Percentiles rank a stretch among this genome's conserved stretches.
Conservation (phyloP, 1,140 invertebrate species). For the Bombus waltoni region DNA sequence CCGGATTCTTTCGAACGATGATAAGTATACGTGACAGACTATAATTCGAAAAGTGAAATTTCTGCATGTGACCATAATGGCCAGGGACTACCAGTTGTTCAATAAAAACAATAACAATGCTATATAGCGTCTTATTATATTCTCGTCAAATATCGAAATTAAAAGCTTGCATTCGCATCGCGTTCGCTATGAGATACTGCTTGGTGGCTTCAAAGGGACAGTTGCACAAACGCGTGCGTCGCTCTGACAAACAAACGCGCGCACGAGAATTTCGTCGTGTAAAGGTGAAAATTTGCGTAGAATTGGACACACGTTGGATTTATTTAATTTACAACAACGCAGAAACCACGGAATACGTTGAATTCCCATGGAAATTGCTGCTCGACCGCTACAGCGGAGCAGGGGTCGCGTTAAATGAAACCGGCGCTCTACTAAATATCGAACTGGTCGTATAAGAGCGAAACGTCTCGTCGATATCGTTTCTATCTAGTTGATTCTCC, state of each 20-base stretch:
- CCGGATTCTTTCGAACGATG: background rate
- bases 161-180: background rate
- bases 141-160: background rate
- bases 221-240: background rate
- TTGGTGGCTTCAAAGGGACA: background rate
- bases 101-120: background rate
- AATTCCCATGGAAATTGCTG: constrained; percentile 17
- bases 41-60: background rate
- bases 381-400: background rate
- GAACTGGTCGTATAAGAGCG: background rate
- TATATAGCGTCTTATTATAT: background rate
- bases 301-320: background rate
- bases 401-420: background rate
- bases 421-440: background rate
- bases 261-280: background rate
- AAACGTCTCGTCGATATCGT: too few species aligned
- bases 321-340: constrained; percentile 14
- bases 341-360: background rate
- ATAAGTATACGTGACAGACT: too few species aligned
- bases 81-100: background rate
- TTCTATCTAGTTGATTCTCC: background rate
- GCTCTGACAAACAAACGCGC: background rate
- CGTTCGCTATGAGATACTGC: background rate
- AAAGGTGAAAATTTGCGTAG: constrained; percentile 1
- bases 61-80: background rate